Conservation (phyloP, 2,888 invertebrate genomes). For the Drosophila pegasa region DNA sequence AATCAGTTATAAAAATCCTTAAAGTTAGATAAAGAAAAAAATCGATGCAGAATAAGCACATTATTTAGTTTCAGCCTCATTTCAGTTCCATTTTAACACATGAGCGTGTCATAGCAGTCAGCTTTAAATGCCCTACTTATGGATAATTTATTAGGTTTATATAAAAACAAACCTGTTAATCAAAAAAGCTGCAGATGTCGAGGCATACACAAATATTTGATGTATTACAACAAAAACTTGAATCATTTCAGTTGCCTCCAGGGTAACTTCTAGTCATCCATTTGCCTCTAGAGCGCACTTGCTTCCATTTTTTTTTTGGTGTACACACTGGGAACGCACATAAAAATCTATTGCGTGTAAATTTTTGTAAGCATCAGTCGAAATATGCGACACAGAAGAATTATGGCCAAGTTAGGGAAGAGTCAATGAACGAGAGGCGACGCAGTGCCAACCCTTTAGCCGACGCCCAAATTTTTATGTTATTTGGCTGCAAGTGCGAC, state of each 20-base stretch:
- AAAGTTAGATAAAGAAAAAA: too few relatives aligned
- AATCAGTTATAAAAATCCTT: too few relatives aligned
- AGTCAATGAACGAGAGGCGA: conserved; percentile 66
- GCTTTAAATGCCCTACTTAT: neutral
- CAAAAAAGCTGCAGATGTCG: too few relatives aligned
- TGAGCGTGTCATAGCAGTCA: neutral
- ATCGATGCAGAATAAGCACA: neutral
- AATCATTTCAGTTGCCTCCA: too few relatives aligned
- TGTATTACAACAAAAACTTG: too few relatives aligned
- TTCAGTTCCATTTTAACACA: neutral
- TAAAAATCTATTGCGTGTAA: conserved; percentile 83
- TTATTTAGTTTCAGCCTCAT: neutral
- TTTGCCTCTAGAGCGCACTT: too few relatives aligned
- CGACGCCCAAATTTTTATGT: conserved; percentile 39
- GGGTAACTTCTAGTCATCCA: neutral
- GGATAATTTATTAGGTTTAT: too few relatives aligned
- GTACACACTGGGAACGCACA: conserved; percentile 61
- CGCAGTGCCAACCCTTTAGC: conserved; percentile 58
- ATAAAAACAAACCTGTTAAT: too few relatives aligned
- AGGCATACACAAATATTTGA: too few relatives aligned
- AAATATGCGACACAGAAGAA: conserved; percentile 61
- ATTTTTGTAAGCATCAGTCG: conserved; percentile 57
- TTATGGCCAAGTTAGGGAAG: conserved; percentile 57
- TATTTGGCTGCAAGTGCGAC: conserved; percentile 55
- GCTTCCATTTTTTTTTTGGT: conserved; percentile 21